Base-by-base conservation (phyloP, 2,797 vertebrate genomes). In the Betta splendens region DNA sequence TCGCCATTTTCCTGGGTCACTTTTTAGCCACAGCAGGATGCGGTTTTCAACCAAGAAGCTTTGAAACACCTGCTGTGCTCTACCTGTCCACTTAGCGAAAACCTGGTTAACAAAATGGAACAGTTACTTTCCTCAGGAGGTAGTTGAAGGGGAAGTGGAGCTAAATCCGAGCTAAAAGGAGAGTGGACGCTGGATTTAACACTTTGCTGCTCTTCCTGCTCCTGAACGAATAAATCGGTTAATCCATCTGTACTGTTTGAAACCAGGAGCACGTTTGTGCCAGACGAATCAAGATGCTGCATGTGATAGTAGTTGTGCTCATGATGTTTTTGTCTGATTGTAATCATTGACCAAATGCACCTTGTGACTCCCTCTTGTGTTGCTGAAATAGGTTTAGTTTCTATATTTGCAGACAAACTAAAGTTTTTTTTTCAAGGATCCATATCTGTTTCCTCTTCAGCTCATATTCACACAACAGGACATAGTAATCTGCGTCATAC, bases 381-480 rank as follows among this genome's bases (percentile, higher is more conserved):
- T n/a, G n/a, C n/a, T n/a, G n/a, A n/a, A n/a, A n/a, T n/a, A n/a
- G n/a, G 62, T 54, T 73, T 29, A 32, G 52, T 69, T 68, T 51
- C 31, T 66, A 55, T 55, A 54, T 67, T 46, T 38, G 44, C 47
- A 40, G 64, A 64, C 38, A n/a, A n/a, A n/a, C n/a, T n/a, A n/a
- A n/a, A n/a, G n/a, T n/a, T 10, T 23, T 38, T 39, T 55, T 10
- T 28, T 9, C 26, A 64, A 17, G 18, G 32, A 18, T 21, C 13
- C 3, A 26, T 21, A 17, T 44, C 26, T 15, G 6, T 20, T 20
- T 44, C 8, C 11, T 36, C 10, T 21, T 17, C 3, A 32, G 17
- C n/a, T 43, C 22, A 1, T 10, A 33, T n/a, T 54, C 48, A 28
- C 16, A 50, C 40, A 68, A 40, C 37, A 45, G 12, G 12, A 20